Percentiles rank a stretch among this genome's conserved stretches.
These are phyloP conservation scores for Anisognathus igniventris DNA, from an alignment of 2,797 vertebrate genomes.

Conservation along the genomic window DNA sequence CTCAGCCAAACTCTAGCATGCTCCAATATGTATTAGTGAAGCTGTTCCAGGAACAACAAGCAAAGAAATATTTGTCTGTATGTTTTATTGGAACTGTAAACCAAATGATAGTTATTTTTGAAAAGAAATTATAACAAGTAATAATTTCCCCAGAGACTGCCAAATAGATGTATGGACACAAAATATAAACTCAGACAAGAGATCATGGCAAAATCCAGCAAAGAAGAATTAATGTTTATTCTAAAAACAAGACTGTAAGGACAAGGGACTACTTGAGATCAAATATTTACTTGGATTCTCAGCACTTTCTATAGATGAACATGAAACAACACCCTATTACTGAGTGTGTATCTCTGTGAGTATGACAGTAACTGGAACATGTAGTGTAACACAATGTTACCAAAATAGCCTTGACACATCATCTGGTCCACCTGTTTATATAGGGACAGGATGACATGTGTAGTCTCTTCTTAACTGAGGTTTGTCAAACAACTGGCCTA, in stretches of 20 bases:
- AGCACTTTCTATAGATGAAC: neutral
- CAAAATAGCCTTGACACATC: neutral
- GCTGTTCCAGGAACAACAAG: neutral
- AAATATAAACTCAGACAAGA: neutral
- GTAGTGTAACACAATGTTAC: neutral
- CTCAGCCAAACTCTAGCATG: neutral
- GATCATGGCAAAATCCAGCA: neutral
- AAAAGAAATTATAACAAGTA: neutral
- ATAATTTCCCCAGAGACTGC: neutral
- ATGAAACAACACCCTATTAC: neutral
- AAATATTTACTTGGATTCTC: slow-evolving; percentile 19
- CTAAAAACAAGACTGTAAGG: neutral
- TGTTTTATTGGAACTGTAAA: slow-evolving; percentile 2
- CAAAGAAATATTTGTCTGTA: neutral
- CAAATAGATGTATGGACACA: neutral
- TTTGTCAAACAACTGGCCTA: neutral
- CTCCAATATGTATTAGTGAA: neutral
- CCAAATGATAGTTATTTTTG: neutral
- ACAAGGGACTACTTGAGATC: neutral
- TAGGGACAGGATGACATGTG: neutral
- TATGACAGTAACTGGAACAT: neutral
- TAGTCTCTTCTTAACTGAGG: neutral
- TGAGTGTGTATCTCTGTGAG: neutral
- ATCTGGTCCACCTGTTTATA: neutral
- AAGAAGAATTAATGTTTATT: slow-evolving; percentile 2